Conservation (phyloP, 2,888 invertebrate genomes). For the Achlya flavicornis region DNA sequence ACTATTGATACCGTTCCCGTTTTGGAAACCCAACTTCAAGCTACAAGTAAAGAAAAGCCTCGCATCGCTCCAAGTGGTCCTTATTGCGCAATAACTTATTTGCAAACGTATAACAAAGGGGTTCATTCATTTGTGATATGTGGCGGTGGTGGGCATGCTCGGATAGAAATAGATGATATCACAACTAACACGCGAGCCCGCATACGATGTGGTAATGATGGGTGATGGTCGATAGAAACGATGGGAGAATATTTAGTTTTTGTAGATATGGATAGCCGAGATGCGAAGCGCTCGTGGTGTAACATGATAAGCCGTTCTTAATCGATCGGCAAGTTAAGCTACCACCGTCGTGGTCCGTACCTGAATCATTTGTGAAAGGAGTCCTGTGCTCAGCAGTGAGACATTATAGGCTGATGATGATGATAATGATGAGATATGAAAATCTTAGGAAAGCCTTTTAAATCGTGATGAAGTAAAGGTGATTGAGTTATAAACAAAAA, state of each 20-base stretch:
- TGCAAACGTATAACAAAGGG: constrained; percentile 40
- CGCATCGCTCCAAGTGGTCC: constrained; percentile 2
- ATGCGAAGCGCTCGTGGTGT: too few species aligned
- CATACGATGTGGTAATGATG: constrained; percentile 37
- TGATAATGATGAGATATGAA: too few species aligned
- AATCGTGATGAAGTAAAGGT: too few species aligned
- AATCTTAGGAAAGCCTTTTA: too few species aligned
- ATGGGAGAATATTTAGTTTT: background rate
- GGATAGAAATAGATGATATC: constrained; percentile 68
- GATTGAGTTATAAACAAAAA: too few species aligned
- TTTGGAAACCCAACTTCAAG: background rate
- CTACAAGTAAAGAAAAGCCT: background rate
- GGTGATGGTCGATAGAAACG: background rate
- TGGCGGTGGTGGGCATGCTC: constrained; percentile 40
- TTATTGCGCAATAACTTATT: constrained; percentile 10
- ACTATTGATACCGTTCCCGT: background rate
- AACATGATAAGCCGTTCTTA: too few species aligned
- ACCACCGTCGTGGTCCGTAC: too few species aligned
- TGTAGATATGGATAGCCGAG: too few species aligned
- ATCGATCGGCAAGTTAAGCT: too few species aligned
- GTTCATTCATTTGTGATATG: constrained; percentile 51
- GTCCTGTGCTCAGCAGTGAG: too few species aligned
- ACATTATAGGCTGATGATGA: too few species aligned
- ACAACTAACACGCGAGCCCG: constrained; percentile 57
- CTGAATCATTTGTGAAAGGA: too few species aligned